Base-by-base conservation (phyloP, 2,888 invertebrate genomes). In the Exephanes ischioxanthus region DNA sequence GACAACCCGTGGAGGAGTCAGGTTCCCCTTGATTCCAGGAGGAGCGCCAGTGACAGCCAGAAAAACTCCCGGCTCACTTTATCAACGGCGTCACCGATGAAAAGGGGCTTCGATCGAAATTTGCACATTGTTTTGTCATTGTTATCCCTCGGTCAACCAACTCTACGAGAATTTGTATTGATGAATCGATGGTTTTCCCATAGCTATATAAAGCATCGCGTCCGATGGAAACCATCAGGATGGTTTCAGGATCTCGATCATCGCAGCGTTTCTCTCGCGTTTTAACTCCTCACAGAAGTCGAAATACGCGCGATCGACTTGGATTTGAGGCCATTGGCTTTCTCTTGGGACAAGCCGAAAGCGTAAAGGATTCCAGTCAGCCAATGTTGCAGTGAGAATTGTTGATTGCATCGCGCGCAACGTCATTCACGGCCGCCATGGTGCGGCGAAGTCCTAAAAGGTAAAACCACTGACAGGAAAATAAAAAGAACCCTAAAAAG, bases 1-100 rank as follows among this genome's bases (percentile, higher is more conserved):
- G 51, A 67, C 68, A 55, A 77, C 73, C 51, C 71, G 19, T 48
- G 51, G 66, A 63, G 33, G n/a, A 37, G n/a, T 72, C 41, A 16
- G 45, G 33, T 33, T 48, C 72, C 16, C 51, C 26, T 63, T 58
- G 53, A 45, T 73, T 80, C 53, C 19, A 41, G 61, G 26, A 26
- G 63, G 30, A 63, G n/a, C 16, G 58, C 58, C 33, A 63, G 63
- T 30, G 63, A 63, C 63, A 30, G 30, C 26, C 33, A 7, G 30
- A 63, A 63, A 16, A 63, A 63, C 63, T 33, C 63, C 33, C 33
- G 30, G 30, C 30, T 33, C 63, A 63, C 63, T 63, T 33, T 30
- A 63, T 63, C 63, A 63, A 63, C 33, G 63, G 30, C 30, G 33
- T 30, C 63, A 16, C 26, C 33, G 30, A 63, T 30, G 16, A 63